A percentile compares a stretch with the other conserved stretches of the same genome.
Conservation (phyloP, 2,888 invertebrate species). For the Pardosa pseudoannulata region DNA sequence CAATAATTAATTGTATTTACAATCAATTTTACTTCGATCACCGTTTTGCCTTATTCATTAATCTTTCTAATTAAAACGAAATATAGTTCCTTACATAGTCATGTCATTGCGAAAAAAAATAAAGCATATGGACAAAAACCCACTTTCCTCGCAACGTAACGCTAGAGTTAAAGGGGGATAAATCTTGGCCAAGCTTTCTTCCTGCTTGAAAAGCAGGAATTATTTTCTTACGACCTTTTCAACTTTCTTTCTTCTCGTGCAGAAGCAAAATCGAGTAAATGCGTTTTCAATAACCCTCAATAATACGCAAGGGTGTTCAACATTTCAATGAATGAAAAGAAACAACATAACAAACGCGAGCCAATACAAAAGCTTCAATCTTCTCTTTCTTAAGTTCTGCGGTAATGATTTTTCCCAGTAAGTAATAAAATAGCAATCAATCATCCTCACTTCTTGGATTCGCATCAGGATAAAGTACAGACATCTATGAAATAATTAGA, state of each 20-base stretch:
- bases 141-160: not conserved
- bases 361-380: not conserved
- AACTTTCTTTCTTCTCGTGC: not conserved
- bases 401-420: not conserved
- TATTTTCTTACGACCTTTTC: conserved; percentile 7
- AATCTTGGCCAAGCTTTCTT: not conserved
- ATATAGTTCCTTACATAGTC: too few relatives aligned
- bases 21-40: too few relatives aligned
- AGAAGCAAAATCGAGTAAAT: conserved; percentile 3
- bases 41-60: too few relatives aligned
- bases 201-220: not conserved
- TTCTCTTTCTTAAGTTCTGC: not conserved
- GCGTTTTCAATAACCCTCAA: conserved; percentile 7
- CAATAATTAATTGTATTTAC: too few relatives aligned
- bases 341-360: not conserved
- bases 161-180: not conserved
- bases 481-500: not conserved
- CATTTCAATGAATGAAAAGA: conserved; percentile 9
- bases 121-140: not conserved
- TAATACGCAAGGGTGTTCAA: not conserved
- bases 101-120: too few relatives aligned
- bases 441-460: not conserved
- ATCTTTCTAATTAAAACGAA: too few relatives aligned
- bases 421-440: conserved; percentile 15
- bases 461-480: not conserved